Evolutionary conservation across 2,888 invertebrate species (phyloP), one percentile per base, ranked within the genome.

Genomic region (Tupiocoris notatus): DNA sequence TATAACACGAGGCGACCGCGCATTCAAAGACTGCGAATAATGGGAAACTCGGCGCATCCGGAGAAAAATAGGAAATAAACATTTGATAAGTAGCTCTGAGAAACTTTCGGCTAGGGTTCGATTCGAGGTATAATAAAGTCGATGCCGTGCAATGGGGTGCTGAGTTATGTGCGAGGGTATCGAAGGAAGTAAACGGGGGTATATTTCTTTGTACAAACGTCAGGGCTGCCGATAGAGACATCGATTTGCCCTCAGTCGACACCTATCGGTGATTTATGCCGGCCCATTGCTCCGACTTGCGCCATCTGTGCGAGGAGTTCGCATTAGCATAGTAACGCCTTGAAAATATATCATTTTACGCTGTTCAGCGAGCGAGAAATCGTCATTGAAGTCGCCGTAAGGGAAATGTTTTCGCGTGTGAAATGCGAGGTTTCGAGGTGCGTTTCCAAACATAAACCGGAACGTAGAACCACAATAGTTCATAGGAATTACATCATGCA

Each of bases 181-280:
- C 12, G 12, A 39, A 39, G 12, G 39, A 39, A 39, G 12, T 39
- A 39, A 39, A 39, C 12, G 12, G 39, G 39, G 39, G n/a, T n/a
- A n/a, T 39, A 39, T 12, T 7, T 12, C 39, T 39, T 39, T 39
- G 39, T 39, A 7, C 39, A 39, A 39, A 39, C 39, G 3, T 7
- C 39, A 39, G 12, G 39, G 39, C 12, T 39, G 39, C 6, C 39
- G 67, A 67, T 67, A 56, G 67, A 67, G 67, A 67, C 54, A 67
- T 67, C 67, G 56, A 56, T 39, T 39, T 39, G 12, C 67, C 67
- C 67, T 22, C 56, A 22, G 22, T 21, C 56, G 56, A 67, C 67
- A 67, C 67, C 67, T 67, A 67, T 67, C 39, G 56, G 67, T 67
- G 67, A 67, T 67, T 67, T 67, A 67, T 67, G 56, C 57, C 54